Evolutionary conservation across 2,797 vertebrate genomes (phyloP), one percentile per base, ranked within the genome.

Genomic region (Champsocephalus esox): DNA sequence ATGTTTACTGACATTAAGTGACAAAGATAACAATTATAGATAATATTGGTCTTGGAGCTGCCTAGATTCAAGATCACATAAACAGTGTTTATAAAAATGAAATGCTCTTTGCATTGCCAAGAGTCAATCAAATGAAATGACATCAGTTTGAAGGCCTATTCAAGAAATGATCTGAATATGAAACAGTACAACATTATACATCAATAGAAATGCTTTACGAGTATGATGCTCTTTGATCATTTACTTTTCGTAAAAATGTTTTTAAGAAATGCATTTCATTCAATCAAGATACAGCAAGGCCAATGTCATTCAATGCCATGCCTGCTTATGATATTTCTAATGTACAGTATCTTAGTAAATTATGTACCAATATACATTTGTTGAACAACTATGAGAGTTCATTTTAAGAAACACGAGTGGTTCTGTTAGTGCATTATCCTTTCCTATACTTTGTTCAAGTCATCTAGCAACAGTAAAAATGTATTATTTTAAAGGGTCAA

Each of bases 221-320:
- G 12, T 44, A 64, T 5, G 24, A 28, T 28, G 7, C 60, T 4
- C 14, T 51, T 51, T 19, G 5, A 44, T 68, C 10, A 71, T 38
- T 68, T 57, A 56, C 34, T 57, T 48, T 82, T 44, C 34, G 59
- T 62, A 56, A 69, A 60, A 8, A 51, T 50, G 12, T 0, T 14
- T 16, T 52, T 77, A 75, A 38, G 54, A 87, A 89, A 83, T 87
- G 64, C 6, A 34, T 68, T 64, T 73, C 21, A 73, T 74, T 71
- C 5, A 75, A n/a, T 57, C 67, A 62, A 66, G 19, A 45, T 19
- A 16, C 3, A 28, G 4, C 24, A 1, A 11, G 10, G 28, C 5
- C 13, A 32, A 41, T 8, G 17, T 61, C 32, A 5, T n/a, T 12
- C 32, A 43, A 3, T 1, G n/a, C 17, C 9, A 16, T 48, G 45